phyloP scores from a whole-genome alignment of 2,113 vertebrate species.

The Spizaetus ornatus region DNA sequence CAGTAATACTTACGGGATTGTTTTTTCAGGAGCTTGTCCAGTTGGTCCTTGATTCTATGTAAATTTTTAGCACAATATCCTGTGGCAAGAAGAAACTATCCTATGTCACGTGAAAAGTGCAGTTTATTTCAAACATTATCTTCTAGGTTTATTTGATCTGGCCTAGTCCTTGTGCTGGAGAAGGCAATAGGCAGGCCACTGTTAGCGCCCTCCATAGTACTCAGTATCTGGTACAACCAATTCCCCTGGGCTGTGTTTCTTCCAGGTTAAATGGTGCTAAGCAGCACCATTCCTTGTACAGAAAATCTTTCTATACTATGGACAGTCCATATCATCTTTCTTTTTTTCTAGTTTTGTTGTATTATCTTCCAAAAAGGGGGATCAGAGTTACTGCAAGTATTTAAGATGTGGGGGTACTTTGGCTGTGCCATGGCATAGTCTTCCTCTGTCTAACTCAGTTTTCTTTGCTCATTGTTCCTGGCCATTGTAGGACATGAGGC shows the following conservation, averaged over 20 bases:
- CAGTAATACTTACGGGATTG: not conserved
- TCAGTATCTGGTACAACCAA: not conserved
- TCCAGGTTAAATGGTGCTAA: not conserved
- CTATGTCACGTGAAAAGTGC: not conserved
- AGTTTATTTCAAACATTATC: not conserved
- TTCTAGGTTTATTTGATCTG: not conserved
- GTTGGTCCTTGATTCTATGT: not conserved
- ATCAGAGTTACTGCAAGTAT: not conserved
- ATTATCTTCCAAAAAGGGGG: not conserved
- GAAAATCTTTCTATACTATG: not conserved
- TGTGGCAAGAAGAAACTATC: not conserved
- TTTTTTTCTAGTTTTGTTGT: not conserved
- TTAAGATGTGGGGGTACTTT: not conserved
- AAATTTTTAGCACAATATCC: not conserved
- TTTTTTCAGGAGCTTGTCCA: not conserved
- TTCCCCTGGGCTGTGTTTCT: not conserved
- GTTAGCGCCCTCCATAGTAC: fast-evolving
- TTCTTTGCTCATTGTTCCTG: not conserved
- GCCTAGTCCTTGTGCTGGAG: not conserved
- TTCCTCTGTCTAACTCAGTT: not conserved
- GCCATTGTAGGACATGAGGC: fast-evolving
- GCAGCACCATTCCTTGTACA: not conserved
- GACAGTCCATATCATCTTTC: not conserved
- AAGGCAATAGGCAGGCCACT: not conserved
- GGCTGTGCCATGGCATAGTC: not conserved